A percentile compares a stretch with the other conserved stretches of the same genome.
phyloP scores from a whole-genome alignment of 2,797 vertebrate genomes.

The Euthynnus affinis region DNA sequence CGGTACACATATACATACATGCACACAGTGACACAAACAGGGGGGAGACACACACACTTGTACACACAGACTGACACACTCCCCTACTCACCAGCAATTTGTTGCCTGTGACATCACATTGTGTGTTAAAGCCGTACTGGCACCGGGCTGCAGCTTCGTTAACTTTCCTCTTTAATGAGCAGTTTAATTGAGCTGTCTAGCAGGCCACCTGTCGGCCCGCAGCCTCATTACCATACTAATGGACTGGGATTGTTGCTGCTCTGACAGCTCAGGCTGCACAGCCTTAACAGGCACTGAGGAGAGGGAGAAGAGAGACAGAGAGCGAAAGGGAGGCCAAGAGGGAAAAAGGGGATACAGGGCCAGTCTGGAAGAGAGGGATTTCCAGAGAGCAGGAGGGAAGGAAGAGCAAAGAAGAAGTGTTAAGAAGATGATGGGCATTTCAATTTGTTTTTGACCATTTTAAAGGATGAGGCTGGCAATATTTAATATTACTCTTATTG shows the following conservation, averaged over 20 bases:
- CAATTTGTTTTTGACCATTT: slow-evolving; percentile 8
- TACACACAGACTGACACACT: slow-evolving; percentile 64
- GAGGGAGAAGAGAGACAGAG: slow-evolving; percentile 79
- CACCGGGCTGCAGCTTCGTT: slow-evolving; percentile 96
- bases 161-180: slow-evolving; percentile 99
- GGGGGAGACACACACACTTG: slow-evolving; percentile 35
- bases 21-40: slow-evolving; percentile 16
- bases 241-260: slow-evolving; percentile 97
- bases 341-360: slow-evolving; percentile 45
- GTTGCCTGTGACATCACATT: slow-evolving; percentile 98
- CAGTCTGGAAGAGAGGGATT: slow-evolving; percentile 51
- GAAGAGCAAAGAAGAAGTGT: slow-evolving; percentile 13
- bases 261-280: slow-evolving; percentile 89
- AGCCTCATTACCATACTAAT: slow-evolving; percentile 99
- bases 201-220: slow-evolving; percentile 98
- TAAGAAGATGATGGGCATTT: background rate
- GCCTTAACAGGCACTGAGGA: slow-evolving; percentile 89
- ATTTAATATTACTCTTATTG: background rate
- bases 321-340: slow-evolving; percentile 64
- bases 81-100: slow-evolving; percentile 89
- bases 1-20: slow-evolving; percentile 12
- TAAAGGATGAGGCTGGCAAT: background rate
- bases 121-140: slow-evolving; percentile 93
- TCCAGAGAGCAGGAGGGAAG: slow-evolving; percentile 19
- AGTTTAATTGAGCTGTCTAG: slow-evolving; percentile 99